Base-by-base conservation (phyloP, 2,113 vertebrate genomes). In the Caranx melampygus region DNA sequence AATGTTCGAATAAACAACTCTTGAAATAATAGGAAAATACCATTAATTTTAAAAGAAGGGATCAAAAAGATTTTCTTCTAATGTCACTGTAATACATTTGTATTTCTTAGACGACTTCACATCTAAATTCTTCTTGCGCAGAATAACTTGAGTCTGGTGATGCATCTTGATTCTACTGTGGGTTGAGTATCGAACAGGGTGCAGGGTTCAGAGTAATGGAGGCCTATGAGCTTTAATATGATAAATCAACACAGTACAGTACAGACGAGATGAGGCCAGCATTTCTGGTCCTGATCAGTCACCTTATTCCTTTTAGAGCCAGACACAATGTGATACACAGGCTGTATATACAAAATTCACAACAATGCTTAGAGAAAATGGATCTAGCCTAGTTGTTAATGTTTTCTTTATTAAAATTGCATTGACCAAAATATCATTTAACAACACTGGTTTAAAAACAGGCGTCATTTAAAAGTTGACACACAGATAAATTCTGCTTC, bases 171-270 rank as follows among this genome's bases (percentile, higher is more conserved):
- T 12, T 51, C 51, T 26, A 26, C 26, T 26, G 26, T 35, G 6
- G 45, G 42, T 72, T 26, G n/a, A 44, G 33, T 57, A 18, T 67
- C 44, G 5, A 35, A 62, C 72, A 16, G 62, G 42, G 15, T 65
- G 26, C 26, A 26, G 49, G 0, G n/a, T 40, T 70, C 47, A 44
- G 58, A 66, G 35, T 31, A 47, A 63, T 4, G 12, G 67, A 90
- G 80, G 85, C 80, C 83, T 85, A 7, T 26, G 13, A 87, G 55
- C 33, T 7, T 26, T 11, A 68, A 58, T 35, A 16, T 26, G 47
- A 31, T 40, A 42, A 54, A 69, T 60, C 26, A 52, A 61, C 31
- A 57, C 49, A 34, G 14, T 12, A 74, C 52, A 61, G 37, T 51
- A 49, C 15, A 82, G 31, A 34, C 11, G 26, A 51, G 45, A 31